Conservation (phyloP, 2,888 invertebrate species). For the Polymixis flavicincta region DNA sequence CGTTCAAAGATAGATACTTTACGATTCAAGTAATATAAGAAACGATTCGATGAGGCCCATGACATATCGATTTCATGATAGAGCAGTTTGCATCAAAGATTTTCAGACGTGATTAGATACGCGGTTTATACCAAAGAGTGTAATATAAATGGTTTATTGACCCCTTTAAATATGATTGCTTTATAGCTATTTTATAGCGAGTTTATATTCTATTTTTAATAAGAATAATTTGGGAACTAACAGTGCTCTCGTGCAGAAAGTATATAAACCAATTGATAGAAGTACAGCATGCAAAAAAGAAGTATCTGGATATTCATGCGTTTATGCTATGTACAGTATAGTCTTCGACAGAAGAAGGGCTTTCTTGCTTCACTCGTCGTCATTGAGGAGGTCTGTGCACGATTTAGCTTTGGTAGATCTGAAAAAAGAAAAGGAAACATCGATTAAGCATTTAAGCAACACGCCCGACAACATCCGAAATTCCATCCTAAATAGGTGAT, state of each 20-base stretch:
- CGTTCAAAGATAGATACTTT: slow-evolving; percentile 61
- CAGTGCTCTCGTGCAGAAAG: slow-evolving; percentile 52
- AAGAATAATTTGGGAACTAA: slow-evolving; percentile 50
- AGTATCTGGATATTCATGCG: slow-evolving; percentile 44
- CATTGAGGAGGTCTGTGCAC: slow-evolving; percentile 93
- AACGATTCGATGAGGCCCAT: slow-evolving; percentile 37
- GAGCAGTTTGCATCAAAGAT: slow-evolving; percentile 29
- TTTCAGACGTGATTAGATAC: slow-evolving; percentile 30
- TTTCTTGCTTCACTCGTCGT: slow-evolving; percentile 85
- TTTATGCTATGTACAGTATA: slow-evolving; percentile 57
- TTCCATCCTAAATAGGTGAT: no score
- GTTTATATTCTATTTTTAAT: slow-evolving; percentile 35
- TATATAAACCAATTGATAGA: slow-evolving; percentile 32
- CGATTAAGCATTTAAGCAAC: neutral
- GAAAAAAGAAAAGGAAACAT: slow-evolving; percentile 76
- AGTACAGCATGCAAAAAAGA: slow-evolving; percentile 46
- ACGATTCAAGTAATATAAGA: slow-evolving; percentile 46
- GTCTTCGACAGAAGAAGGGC: slow-evolving; percentile 41
- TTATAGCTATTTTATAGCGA: slow-evolving; percentile 62
- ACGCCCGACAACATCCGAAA: no score
- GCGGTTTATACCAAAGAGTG: slow-evolving; percentile 30
- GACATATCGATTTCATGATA: slow-evolving; percentile 53
- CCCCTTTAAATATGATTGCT: slow-evolving; percentile 45
- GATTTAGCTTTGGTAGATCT: slow-evolving; percentile 94
- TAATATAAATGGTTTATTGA: slow-evolving; percentile 27